Conservation (phyloP, 2,797 vertebrate genomes). For the Gobio occitaniae region DNA sequence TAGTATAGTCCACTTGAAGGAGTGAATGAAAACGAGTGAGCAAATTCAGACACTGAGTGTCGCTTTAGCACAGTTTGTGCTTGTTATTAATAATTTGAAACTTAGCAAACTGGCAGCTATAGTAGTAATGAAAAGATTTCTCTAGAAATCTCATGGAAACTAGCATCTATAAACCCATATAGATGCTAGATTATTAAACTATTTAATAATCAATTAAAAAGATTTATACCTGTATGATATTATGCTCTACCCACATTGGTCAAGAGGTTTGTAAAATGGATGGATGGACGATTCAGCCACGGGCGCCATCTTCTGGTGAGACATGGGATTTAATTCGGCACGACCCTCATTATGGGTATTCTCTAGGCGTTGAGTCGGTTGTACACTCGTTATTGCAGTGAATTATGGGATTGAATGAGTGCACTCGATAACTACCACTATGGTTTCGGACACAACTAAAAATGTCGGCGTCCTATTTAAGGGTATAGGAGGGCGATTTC, state of each 20-base stretch:
- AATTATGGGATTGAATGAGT: not conserved
- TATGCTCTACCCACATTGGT: not conserved
- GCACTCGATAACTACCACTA: not conserved
- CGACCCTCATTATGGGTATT: not conserved
- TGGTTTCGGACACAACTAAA: not conserved
- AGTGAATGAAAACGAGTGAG: not conserved
- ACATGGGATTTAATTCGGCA: not conserved
- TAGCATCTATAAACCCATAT: too few relatives aligned
- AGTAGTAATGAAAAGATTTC: not conserved
- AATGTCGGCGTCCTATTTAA: not conserved
- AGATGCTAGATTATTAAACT: too few relatives aligned
- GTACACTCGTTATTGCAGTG: not conserved
- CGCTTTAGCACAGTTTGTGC: not conserved
- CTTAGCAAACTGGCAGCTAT: not conserved
- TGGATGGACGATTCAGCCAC: not conserved
- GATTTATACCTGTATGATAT: not conserved
- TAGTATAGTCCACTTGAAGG: not conserved
- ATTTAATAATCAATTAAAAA: not conserved
- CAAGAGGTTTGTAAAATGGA: not conserved
- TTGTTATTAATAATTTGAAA: not conserved
- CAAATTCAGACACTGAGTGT: not conserved
- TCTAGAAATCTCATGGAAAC: not conserved
- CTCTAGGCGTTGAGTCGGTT: not conserved
- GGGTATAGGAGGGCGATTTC: not conserved
- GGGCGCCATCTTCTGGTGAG: not conserved